Conservation (phyloP, 1,140 invertebrate species). For the Eufriesea mexicana region DNA sequence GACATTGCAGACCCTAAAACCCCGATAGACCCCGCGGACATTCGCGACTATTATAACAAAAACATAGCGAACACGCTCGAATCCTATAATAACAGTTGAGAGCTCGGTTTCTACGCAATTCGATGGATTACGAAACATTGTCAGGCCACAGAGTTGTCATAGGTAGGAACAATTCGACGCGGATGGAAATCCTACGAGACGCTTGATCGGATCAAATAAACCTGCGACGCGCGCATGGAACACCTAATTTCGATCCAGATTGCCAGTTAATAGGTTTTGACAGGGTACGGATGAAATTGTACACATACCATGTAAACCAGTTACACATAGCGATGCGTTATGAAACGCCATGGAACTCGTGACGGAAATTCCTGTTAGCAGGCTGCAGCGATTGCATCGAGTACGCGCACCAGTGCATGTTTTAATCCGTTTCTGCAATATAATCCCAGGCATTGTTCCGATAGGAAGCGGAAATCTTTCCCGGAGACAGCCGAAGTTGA, state of each 20-base stretch:
- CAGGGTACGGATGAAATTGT: constrained; percentile 32
- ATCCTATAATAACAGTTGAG: not conserved
- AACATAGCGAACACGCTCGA: no score
- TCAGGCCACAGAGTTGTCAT: not conserved
- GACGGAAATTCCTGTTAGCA: constrained; percentile 37
- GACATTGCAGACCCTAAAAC: no score
- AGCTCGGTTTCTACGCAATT: not conserved
- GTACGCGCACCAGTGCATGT: constrained; percentile 2
- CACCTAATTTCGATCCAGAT: constrained; percentile 21
- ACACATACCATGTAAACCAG: constrained; percentile 18
- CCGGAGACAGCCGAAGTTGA: constrained; percentile 49
- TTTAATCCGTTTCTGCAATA: constrained; percentile 53
- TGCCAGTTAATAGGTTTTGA: constrained; percentile 17
- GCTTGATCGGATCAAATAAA: not conserved
- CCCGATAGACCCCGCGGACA: no score
- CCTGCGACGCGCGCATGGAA: no score
- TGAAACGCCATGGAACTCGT: constrained; percentile 43
- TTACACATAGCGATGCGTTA: constrained; percentile 36
- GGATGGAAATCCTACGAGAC: constrained; percentile 7
- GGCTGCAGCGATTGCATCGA: constrained; percentile 30
- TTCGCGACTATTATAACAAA: no score
- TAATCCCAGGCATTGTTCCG: constrained; percentile 51
- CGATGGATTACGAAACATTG: not conserved
- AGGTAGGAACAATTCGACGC: not conserved
- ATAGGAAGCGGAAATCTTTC: constrained; percentile 32